phyloP scores from a whole-genome alignment of 2,113 vertebrate genomes.

The Podarcis muralis region DNA sequence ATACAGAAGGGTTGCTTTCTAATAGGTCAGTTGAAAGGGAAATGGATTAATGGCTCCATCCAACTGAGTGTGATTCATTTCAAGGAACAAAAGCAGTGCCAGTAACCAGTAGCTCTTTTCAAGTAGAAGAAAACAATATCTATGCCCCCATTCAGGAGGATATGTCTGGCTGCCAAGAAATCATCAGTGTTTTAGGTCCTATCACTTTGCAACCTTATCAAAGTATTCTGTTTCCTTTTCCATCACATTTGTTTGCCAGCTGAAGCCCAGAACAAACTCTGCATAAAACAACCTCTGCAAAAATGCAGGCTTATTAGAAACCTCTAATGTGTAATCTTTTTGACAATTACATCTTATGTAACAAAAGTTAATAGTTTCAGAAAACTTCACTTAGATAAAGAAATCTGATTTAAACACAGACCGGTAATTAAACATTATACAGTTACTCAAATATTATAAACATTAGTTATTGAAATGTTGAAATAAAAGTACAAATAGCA shows the following conservation, averaged over 20 bases:
- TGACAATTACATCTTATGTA: background rate
- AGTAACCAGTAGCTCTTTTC: slow-evolving; percentile 63
- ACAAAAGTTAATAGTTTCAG: background rate
- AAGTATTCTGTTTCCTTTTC: slow-evolving; percentile 23
- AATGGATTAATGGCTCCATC: slow-evolving; percentile 27
- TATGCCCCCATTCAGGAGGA: slow-evolving; percentile 56
- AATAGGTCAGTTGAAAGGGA: background rate
- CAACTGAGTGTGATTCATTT: slow-evolving; percentile 60
- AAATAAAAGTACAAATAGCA: background rate
- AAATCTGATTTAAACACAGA: background rate
- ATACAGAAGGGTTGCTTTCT: background rate
- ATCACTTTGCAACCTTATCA: slow-evolving; percentile 35
- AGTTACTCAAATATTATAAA: background rate
- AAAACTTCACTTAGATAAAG: background rate
- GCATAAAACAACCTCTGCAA: background rate
- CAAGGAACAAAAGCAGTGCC: slow-evolving; percentile 64
- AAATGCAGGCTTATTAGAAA: background rate
- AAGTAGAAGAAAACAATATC: slow-evolving; percentile 59
- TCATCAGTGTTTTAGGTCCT: slow-evolving; percentile 44
- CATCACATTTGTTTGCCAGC: background rate
- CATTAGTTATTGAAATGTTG: background rate
- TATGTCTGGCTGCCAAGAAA: slow-evolving; percentile 58
- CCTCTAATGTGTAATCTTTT: background rate
- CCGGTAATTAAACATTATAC: background rate
- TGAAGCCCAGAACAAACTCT: background rate